Conservation (phyloP, 2,113 vertebrate genomes). For the Strix uralensis region DNA sequence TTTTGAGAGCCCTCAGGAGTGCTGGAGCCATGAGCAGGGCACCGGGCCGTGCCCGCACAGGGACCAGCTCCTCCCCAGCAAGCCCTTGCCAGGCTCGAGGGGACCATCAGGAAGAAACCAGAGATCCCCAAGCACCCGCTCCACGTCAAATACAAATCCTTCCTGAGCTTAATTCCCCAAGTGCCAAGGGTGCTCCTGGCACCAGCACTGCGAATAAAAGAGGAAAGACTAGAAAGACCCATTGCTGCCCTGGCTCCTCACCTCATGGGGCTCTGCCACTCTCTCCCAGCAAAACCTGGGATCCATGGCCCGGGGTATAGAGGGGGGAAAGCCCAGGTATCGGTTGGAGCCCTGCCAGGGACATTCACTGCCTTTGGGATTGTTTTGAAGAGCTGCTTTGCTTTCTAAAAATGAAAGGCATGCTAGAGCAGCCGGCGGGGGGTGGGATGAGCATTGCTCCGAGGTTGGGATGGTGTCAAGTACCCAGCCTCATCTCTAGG, state of each 20-base stretch:
- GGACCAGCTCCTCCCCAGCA: not conserved
- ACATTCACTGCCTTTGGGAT: constrained; percentile 2
- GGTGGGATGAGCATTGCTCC: not conserved
- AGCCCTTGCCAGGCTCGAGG: not conserved
- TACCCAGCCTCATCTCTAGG: not conserved
- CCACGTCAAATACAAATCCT: not conserved
- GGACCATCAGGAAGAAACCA: not conserved
- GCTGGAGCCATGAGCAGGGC: not conserved
- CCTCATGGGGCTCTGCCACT: not conserved
- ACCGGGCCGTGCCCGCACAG: fast-evolving
- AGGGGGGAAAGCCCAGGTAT: constrained; percentile 5
- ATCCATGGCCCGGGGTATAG: not conserved
- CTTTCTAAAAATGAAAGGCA: constrained; percentile 34
- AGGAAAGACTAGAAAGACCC: not conserved
- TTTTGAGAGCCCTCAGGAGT: not conserved
- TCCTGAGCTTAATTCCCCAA: not conserved
- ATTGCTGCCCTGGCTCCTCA: not conserved
- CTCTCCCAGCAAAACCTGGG: not conserved
- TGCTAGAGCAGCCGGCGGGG: not conserved
- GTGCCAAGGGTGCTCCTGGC: not conserved
- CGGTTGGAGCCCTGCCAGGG: not conserved
- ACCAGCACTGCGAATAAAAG: not conserved
- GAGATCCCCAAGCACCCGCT: not conserved
- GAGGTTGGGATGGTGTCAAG: not conserved
- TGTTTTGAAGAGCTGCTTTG: not conserved